Evolutionary conservation across 1,140 invertebrate species (phyloP).

Genomic region (Philopotamus ludificatus): DNA sequence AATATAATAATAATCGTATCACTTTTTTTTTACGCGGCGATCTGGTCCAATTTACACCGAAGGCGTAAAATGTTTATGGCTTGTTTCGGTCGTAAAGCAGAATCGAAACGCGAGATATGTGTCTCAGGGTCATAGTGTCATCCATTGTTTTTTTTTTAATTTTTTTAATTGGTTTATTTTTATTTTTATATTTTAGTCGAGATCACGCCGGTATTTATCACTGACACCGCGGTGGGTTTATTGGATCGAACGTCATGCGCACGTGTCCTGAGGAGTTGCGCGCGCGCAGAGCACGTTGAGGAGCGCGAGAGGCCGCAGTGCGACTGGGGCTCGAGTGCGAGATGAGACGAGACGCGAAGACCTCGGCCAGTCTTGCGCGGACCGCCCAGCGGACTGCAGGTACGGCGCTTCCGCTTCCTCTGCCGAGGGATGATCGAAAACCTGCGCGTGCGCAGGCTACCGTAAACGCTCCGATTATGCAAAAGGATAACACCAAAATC

Average conservation of each 20-base stretch:
- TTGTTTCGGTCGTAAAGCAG: slow-evolving; percentile 9
- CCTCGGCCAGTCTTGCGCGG: slow-evolving; percentile 8
- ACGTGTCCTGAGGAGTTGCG: no score
- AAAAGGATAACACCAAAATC: no score
- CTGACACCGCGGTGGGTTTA: no score
- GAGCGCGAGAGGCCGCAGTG: slow-evolving; percentile 11
- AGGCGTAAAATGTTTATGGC: slow-evolving; percentile 27
- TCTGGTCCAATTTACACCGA: not conserved
- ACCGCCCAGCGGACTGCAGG: slow-evolving; percentile 8
- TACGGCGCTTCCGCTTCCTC: not conserved
- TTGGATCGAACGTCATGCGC: not conserved
- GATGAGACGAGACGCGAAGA: not conserved
- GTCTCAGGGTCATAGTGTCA: not conserved
- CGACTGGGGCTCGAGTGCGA: slow-evolving; percentile 4
- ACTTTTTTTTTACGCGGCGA: slow-evolving; percentile 11
- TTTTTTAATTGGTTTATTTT: no score
- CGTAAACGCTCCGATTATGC: no score
- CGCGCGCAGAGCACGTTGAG: slow-evolving; percentile 9
- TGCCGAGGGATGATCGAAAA: not conserved
- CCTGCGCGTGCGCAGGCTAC: no score
- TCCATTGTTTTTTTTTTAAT: no score
- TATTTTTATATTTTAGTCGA: no score
- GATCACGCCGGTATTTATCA: no score
- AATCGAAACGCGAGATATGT: not conserved
- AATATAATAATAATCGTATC: slow-evolving; percentile 17